Conservation (phyloP, 2,797 vertebrate species). For the Nannoperca australis region DNA sequence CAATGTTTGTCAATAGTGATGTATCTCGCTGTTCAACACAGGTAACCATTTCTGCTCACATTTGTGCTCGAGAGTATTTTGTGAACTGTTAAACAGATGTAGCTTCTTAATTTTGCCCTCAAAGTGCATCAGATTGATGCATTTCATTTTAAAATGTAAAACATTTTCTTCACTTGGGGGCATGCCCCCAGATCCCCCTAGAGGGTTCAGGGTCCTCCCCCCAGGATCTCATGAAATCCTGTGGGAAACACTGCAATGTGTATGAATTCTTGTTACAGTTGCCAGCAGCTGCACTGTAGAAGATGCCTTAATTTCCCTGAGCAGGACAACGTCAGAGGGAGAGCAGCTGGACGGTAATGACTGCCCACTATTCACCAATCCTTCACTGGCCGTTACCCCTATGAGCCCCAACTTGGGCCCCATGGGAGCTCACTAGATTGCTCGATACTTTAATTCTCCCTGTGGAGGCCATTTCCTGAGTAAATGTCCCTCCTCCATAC, state of each 20-base stretch:
- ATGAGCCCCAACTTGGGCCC: constrained; percentile 33
- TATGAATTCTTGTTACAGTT: constrained; percentile 32
- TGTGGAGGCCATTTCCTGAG: constrained; percentile 48
- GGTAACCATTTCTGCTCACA: too few relatives aligned
- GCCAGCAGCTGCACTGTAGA: constrained; percentile 53
- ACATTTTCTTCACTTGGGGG: too few relatives aligned
- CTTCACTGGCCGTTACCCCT: constrained; percentile 54
- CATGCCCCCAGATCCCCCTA: too few relatives aligned
- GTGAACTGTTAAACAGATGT: too few relatives aligned
- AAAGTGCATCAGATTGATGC: too few relatives aligned
- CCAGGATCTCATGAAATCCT: too few relatives aligned
- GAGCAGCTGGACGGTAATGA: constrained; percentile 69
- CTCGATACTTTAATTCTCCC: constrained; percentile 51
- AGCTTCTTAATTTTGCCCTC: too few relatives aligned
- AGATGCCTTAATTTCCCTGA: constrained; percentile 35
- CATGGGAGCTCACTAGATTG: constrained; percentile 50
- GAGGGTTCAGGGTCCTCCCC: too few relatives aligned
- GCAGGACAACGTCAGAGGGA: constrained; percentile 25
- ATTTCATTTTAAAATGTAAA: too few relatives aligned
- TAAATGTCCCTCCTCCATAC: constrained; percentile 43
- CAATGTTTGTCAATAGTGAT: too few relatives aligned
- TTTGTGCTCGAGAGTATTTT: too few relatives aligned
- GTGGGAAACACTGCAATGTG: background rate
- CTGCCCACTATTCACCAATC: constrained; percentile 56
- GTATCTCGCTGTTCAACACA: too few relatives aligned